Conservation (phyloP, 2,888 invertebrate species). For the Melinaea marsaeus region DNA sequence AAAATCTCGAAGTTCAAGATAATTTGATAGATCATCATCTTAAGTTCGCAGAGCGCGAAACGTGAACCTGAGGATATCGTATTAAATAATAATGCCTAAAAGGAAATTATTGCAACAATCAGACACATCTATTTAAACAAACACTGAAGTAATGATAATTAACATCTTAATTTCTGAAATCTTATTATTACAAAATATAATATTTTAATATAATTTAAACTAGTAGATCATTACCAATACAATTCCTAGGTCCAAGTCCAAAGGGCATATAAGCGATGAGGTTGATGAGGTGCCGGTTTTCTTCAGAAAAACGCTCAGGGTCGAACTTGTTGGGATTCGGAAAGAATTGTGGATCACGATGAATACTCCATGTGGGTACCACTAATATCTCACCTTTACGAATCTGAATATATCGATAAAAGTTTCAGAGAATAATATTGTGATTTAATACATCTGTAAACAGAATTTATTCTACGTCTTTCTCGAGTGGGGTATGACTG, state of each 20-base stretch:
- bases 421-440: too few species aligned
- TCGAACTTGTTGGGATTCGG: constrained; percentile 75
- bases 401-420: constrained; percentile 31
- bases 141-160: too few species aligned
- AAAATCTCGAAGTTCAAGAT: constrained; percentile 48
- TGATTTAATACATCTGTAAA: too few species aligned
- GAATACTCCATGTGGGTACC: constrained; percentile 60
- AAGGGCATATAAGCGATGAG: constrained; percentile 66
- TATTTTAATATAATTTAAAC: too few species aligned
- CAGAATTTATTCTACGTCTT: too few species aligned
- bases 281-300: constrained; percentile 65
- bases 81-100: too few species aligned
- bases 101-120: too few species aligned
- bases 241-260: constrained; percentile 76
- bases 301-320: constrained; percentile 76
- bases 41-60: constrained; percentile 59
- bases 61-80: constrained; percentile 44
- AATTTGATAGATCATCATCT: constrained; percentile 55
- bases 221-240: constrained; percentile 60
- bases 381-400: constrained; percentile 44
- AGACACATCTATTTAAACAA: too few species aligned
- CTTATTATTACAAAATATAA: too few species aligned
- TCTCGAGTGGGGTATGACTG: too few species aligned
- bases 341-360: constrained; percentile 68
- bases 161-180: too few species aligned